These are phyloP conservation scores for Apostichopus japonicus DNA, from an alignment of 35 echinoderm and acorn worm genomes.

Conservation along the genomic window DNA sequence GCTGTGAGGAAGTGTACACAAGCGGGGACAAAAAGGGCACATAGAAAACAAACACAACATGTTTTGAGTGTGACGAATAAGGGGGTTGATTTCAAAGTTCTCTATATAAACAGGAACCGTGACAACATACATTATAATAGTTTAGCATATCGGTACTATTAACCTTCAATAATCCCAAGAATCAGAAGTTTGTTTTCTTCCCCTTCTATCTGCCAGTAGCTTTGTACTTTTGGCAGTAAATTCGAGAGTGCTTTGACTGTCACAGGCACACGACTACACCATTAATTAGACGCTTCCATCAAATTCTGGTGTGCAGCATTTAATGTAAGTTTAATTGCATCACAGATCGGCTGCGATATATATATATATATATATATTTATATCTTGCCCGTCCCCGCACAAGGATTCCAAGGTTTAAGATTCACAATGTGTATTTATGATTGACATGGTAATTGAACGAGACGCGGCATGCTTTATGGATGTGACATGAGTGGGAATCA, in stretches of 20 bases:
- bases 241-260: not conserved
- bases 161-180: no score
- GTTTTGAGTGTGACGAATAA: not conserved
- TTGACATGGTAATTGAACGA: no score
- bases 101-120: not conserved
- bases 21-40: not conserved
- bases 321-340: not conserved
- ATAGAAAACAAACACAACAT: constrained; percentile 15
- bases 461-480: no score
- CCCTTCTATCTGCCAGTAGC: not conserved
- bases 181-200: not conserved
- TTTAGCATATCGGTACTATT: no score
- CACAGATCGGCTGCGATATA: not conserved
- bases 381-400: no score
- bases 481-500: no score
- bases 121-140: no score
- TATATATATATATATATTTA: no score
- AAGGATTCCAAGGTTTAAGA: no score
- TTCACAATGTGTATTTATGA: no score
- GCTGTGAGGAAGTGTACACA: constrained; percentile 25
- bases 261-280: not conserved
- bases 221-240: not conserved
- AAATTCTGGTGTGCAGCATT: not conserved
- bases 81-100: not conserved
- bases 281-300: not conserved